phyloP scores from a whole-genome alignment of 1,140 invertebrate species.

The Acromyrmex heyeri region DNA sequence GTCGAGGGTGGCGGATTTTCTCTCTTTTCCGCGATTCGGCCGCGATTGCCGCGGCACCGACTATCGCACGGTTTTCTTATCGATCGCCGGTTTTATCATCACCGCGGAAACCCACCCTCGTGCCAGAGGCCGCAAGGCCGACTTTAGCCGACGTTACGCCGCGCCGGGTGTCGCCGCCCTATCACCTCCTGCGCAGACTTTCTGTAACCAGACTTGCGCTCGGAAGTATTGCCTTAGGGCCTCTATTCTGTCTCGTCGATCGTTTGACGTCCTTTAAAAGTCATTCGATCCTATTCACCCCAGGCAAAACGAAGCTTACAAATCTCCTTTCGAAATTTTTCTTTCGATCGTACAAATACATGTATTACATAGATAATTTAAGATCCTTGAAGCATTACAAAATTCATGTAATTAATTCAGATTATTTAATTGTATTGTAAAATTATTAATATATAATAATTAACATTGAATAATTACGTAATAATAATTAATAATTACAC shows the following conservation, averaged over 20 bases:
- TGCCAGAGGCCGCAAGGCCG: slow-evolving; percentile 3
- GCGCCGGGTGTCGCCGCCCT: slow-evolving; percentile 67
- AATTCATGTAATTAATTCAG: too few relatives aligned
- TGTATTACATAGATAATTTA: background rate
- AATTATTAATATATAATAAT: too few relatives aligned
- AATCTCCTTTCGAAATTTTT: background rate
- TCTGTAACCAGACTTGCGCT: background rate
- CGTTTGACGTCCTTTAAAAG: background rate
- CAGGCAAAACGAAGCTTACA: background rate
- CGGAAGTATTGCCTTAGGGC: background rate
- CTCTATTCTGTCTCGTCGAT: background rate
- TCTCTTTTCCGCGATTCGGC: background rate
- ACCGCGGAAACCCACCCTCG: slow-evolving; percentile 71
- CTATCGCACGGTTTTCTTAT: slow-evolving; percentile 66
- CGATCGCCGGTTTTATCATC: slow-evolving; percentile 78
- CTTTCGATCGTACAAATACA: background rate
- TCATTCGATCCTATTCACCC: background rate
- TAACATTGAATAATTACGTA: background rate
- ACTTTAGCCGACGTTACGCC: background rate
- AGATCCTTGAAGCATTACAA: background rate
- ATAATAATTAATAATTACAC: background rate
- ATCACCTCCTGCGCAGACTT: slow-evolving; percentile 18
- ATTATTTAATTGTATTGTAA: too few relatives aligned
- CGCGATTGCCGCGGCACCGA: background rate
- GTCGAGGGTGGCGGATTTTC: background rate